Conservation (phyloP, 2,113 vertebrate species). For the human (Homo sapiens) region GRCh38 chr13:98673501-98674000, state of each 20-base stretch:
- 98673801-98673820: background rate
- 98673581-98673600: background rate
- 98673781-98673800: no score
- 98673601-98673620: background rate
- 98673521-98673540: background rate
- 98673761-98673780: background rate
- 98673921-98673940: no score
- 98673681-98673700: background rate
- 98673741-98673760: background rate
- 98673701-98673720: background rate
- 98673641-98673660: background rate
- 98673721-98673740: background rate
- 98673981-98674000: rapidly evolving
- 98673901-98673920: background rate
- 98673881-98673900: background rate
- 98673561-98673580: rapidly evolving
- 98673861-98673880: background rate
- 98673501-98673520: background rate
- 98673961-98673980: no score
- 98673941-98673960: no score
- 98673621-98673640: background rate
- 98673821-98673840: background rate
- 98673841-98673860: background rate
- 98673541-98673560: background rate
- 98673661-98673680: background rate